phyloP scores from a whole-genome alignment of 2,113 vertebrate species.

The Cheirogaleus medius region DNA sequence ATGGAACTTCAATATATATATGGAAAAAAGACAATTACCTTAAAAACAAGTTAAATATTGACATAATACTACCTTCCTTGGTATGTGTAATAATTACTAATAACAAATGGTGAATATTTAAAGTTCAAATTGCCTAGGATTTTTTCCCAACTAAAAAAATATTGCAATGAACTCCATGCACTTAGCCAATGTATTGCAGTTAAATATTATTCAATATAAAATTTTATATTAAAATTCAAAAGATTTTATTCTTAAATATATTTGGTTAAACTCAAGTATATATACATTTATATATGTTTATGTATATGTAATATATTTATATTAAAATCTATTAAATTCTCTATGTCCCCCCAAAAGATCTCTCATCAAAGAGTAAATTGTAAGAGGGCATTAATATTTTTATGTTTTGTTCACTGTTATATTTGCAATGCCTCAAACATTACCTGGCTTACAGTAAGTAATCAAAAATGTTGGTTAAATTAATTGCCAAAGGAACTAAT shows the following conservation, averaged over 20 bases:
- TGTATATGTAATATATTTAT: neutral
- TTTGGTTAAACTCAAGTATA: neutral
- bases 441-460: neutral
- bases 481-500: neutral
- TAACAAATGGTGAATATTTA: slow-evolving; percentile 20
- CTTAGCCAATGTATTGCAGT: neutral
- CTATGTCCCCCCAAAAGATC: neutral
- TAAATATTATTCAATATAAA: neutral
- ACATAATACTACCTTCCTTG: neutral
- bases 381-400: neutral
- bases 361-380: neutral
- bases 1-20: neutral
- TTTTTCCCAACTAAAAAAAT: neutral
- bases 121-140: neutral
- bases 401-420: neutral
- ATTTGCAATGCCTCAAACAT: neutral
- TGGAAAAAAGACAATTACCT: neutral
- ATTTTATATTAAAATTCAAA: neutral
- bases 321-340: neutral
- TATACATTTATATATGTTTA: neutral
- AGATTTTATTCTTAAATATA: neutral
- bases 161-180: neutral
- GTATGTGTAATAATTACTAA: neutral
- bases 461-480: neutral
- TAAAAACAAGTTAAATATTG: neutral